Base-by-base conservation (phyloP, 2,113 vertebrate genomes). In the Rhizomys pruinosus region DNA sequence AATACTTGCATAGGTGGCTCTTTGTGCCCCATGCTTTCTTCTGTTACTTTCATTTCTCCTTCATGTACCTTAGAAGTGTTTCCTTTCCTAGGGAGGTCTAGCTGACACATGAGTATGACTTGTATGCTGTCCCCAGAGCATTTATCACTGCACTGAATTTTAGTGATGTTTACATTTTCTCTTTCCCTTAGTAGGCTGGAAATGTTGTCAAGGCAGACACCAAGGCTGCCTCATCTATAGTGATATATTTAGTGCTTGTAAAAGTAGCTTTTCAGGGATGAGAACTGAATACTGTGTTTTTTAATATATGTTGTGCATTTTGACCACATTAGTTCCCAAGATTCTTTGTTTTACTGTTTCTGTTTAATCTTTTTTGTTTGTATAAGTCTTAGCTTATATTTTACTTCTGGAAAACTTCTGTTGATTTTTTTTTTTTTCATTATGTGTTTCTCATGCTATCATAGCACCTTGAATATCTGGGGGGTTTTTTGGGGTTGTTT, bases 11-110 rank as follows among this genome's bases (percentile, higher is more conserved):
- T 12, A 89, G 87, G 25, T 25, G 68, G 3, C 68, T 89, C 69
- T 66, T 89, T 80, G 44, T 89, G 20, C 29, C 17, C 73, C 57
- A 66, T 16, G n/a, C 15, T n/a, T 66, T 47, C 29, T 84, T 66
- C 27, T 42, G 39, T 91, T 81, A 64, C 19, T 84, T 16, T 27
- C 52, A 34, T 82, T 87, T 69, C 55, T 92, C 20, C 27, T 92
- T 94, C 37, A 66, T 79, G 17, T 95, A 81, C 17, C 72, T 85
- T 87, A 89, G 15, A 27, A 89, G 3, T 89, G 42, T 52, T 84
- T 90, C 20, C 39, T 81, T 64, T 37, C 79, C 78, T 78, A 29
- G 42, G 84, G 57, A 79, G 80, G 44, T 68, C 42, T 16, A 11
- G 9, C n/a, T 90, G 63, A 25, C 23, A 34, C 16, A 32, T 93